Evolutionary conservation across 92 coral and sea anemone genomes (phyloP).

Genomic region (Pocillopora grandis): DNA sequence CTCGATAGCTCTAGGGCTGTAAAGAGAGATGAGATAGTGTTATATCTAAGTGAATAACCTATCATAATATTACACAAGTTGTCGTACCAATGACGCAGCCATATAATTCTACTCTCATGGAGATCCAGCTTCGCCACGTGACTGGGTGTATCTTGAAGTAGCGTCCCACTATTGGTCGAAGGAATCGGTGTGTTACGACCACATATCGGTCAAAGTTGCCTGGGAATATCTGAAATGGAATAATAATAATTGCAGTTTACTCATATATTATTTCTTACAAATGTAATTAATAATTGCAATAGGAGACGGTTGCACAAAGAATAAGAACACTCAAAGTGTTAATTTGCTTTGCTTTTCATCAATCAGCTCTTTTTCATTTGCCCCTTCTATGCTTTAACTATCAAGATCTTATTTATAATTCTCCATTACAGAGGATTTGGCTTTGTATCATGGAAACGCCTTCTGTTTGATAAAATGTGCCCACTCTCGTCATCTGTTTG

Average conservation of each 20-base stretch:
- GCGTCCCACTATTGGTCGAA: conserved; percentile 67
- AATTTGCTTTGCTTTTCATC: no score
- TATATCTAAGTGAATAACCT: not conserved
- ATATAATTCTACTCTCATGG: conserved; percentile 81
- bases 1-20: no score
- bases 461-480: no score
- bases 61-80: not conserved
- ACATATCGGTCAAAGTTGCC: conserved; percentile 79
- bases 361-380: no score
- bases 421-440: no score
- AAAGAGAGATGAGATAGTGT: not conserved
- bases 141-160: conserved; percentile 84
- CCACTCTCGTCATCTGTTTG: no score
- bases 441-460: no score
- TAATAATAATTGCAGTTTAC: not conserved
- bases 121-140: conserved; percentile 82
- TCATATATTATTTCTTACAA: not conserved
- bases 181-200: conserved; percentile 63
- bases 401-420: no score
- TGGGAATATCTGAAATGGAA: conserved; percentile 60
- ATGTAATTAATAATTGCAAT: no score
- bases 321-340: no score
- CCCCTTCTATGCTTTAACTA: no score
- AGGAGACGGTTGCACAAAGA: no score
- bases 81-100: conserved; percentile 79